Conservation (phyloP, 2,888 invertebrate genomes). For the Pristionchus maxplancki region DNA sequence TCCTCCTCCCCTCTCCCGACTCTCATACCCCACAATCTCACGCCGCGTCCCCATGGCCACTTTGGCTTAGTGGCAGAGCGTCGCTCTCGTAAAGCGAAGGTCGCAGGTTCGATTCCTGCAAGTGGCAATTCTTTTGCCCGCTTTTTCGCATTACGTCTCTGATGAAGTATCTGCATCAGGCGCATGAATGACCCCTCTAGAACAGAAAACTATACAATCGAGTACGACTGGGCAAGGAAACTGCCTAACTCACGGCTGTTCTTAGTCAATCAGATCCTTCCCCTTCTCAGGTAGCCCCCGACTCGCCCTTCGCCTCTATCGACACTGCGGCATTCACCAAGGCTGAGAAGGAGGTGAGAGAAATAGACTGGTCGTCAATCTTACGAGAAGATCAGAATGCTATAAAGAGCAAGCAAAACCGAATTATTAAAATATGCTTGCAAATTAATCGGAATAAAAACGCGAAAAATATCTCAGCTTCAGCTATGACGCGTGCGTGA, state of each 20-base stretch:
- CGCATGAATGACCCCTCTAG: neutral
- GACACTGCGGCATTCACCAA: neutral
- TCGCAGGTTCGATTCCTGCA: constrained; percentile 54
- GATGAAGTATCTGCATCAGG: neutral
- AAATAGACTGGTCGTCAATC: too few relatives aligned
- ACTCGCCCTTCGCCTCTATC: constrained; percentile 40
- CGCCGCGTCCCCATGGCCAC: constrained; percentile 3
- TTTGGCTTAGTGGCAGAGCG: constrained; percentile 53
- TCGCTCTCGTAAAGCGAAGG: constrained; percentile 54
- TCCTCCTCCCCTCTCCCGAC: neutral
- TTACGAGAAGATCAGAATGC: too few relatives aligned
- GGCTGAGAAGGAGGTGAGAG: constrained; percentile 23
- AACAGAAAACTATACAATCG: neutral
- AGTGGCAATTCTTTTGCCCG: constrained; percentile 44
- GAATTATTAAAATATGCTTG: too few relatives aligned
- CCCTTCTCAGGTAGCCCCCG: neutral
- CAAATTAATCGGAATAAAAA: too few relatives aligned
- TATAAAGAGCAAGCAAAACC: too few relatives aligned
- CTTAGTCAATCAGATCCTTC: too few relatives aligned
- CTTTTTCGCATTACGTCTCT: neutral
- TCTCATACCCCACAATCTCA: constrained; percentile 7
- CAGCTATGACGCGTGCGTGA: neutral
- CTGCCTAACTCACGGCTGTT: too few relatives aligned
- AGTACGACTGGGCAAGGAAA: neutral
- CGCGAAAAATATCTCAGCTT: neutral